Evolutionary conservation across 2,113 vertebrate species (phyloP).

Genomic region (Panthera tigris): DNA sequence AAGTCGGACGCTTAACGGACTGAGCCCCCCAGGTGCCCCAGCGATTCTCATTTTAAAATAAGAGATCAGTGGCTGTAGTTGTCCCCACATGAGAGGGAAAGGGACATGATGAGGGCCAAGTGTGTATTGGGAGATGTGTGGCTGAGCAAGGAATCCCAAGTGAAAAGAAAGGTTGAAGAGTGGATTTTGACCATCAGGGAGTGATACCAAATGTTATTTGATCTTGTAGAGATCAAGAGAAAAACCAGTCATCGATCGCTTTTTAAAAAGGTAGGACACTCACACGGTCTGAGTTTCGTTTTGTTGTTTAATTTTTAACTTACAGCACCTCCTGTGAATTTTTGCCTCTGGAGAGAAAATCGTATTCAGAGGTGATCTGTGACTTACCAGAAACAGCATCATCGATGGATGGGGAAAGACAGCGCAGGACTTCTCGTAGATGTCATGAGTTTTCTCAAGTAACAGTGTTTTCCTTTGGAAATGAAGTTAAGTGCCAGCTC

Average conservation of each 20-base stretch:
- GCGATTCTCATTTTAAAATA: not conserved
- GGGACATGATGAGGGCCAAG: not conserved
- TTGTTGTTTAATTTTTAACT: not conserved
- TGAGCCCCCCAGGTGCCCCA: not conserved
- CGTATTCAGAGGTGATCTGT: not conserved
- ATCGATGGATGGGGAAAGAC: not conserved
- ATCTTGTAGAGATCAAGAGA: not conserved
- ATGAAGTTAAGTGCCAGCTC: not conserved
- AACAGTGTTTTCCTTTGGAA: not conserved
- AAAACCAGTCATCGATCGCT: not conserved
- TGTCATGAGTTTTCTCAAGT: no score
- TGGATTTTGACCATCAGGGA: not conserved
- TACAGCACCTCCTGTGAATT: not conserved
- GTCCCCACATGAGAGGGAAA: fast-evolving
- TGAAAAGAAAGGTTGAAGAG: not conserved
- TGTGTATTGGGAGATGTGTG: not conserved
- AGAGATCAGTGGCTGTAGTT: not conserved
- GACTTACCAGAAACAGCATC: not conserved
- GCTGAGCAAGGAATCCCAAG: not conserved
- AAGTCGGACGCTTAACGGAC: not conserved
- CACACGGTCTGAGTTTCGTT: not conserved
- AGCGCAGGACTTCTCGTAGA: not conserved
- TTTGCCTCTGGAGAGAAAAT: not conserved
- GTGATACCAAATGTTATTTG: not conserved
- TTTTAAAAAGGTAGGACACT: not conserved